phyloP scores from a whole-genome alignment of 1,140 invertebrate species.

The Zaprionus vittiger region DNA sequence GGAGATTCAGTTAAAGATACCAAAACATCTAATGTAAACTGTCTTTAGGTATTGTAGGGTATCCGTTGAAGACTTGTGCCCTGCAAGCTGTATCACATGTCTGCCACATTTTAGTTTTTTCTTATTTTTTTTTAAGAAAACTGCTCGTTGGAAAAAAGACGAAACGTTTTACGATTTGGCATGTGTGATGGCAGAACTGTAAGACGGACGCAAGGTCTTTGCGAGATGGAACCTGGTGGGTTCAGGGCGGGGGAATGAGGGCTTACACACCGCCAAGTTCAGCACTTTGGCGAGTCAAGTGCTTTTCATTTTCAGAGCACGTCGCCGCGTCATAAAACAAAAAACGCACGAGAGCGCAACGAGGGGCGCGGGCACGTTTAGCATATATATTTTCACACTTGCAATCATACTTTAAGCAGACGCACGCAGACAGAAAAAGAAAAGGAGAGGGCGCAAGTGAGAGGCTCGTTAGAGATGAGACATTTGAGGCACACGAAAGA shows the following conservation, averaged over 20 bases:
- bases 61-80: slow-evolving; percentile 3
- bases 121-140: slow-evolving; percentile 53
- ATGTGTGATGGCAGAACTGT: slow-evolving; percentile 53
- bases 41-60: background rate
- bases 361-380: slow-evolving; percentile 65
- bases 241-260: background rate
- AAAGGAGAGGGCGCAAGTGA: slow-evolving; percentile 1
- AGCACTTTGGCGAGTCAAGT: slow-evolving; percentile 78
- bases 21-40: background rate
- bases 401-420: slow-evolving; percentile 80
- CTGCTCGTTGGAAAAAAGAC: slow-evolving; percentile 33
- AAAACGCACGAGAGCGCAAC: slow-evolving; percentile 53
- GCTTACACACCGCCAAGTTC: slow-evolving; percentile 64
- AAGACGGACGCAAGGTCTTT: background rate
- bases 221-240: slow-evolving; percentile 14
- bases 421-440: slow-evolving; percentile 19
- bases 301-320: slow-evolving; percentile 80
- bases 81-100: slow-evolving; percentile 11
- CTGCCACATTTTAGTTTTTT: slow-evolving; percentile 6
- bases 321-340: slow-evolving; percentile 79
- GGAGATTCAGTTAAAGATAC: background rate
- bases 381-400: slow-evolving; percentile 82
- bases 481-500: background rate
- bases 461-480: slow-evolving; percentile 46
- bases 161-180: slow-evolving; percentile 76